These are phyloP conservation scores for Physeter macrocephalus DNA, from an alignment of 2,113 vertebrate genomes.

Conservation along the genomic window DNA sequence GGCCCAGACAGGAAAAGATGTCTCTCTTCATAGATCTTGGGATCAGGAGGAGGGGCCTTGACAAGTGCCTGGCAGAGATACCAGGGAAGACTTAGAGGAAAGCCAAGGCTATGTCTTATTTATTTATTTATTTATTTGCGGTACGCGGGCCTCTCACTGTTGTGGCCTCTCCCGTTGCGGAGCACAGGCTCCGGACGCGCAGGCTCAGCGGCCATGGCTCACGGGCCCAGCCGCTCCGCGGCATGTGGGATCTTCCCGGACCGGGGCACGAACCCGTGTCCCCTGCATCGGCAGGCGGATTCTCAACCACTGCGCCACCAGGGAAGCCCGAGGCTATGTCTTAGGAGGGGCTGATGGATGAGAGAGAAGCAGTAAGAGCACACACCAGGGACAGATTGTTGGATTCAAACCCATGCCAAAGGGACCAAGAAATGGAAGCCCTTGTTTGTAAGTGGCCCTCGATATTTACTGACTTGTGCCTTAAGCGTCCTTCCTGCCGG, in stretches of 20 bases:
- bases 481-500: neutral
- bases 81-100: neutral
- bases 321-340: no score
- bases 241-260: no score
- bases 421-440: neutral
- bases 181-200: no score
- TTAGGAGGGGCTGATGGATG: neutral
- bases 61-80: neutral
- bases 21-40: neutral
- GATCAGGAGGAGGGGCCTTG: neutral
- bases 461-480: neutral
- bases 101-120: neutral
- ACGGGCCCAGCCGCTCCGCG: no score
- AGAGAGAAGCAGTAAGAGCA: neutral
- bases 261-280: no score
- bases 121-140: no score
- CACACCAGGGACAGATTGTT: neutral
- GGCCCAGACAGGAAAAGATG: neutral
- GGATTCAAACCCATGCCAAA: neutral
- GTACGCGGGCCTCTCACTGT: no score
- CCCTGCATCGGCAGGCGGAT: no score
- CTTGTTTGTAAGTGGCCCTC: neutral
- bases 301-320: no score
- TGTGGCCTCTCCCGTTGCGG: no score
- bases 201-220: no score